phyloP scores from a whole-genome alignment of 2,888 invertebrate species.

The Leptopterna dolabrata region DNA sequence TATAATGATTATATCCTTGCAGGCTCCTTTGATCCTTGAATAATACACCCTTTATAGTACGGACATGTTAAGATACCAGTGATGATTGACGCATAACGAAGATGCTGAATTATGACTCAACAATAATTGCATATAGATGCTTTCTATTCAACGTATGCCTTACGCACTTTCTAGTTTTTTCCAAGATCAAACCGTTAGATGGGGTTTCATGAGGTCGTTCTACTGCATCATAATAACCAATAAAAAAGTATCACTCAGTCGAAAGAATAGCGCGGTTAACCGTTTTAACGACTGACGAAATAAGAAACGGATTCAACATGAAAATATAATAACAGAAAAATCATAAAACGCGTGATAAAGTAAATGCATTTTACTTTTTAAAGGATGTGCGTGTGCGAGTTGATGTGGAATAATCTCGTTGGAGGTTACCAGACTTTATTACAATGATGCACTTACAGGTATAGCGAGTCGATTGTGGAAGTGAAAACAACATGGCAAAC shows the following conservation, averaged over 20 bases:
- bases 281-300: too few relatives aligned
- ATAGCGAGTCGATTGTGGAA: background rate
- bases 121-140: too few relatives aligned
- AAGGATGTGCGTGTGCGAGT: background rate
- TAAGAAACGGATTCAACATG: too few relatives aligned
- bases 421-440: background rate
- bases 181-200: too few relatives aligned
- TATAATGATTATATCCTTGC: too few relatives aligned
- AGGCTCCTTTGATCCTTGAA: too few relatives aligned
- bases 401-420: background rate
- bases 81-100: too few relatives aligned
- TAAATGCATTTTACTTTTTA: background rate
- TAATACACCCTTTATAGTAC: too few relatives aligned
- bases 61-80: too few relatives aligned
- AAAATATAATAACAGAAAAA: background rate
- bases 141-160: too few relatives aligned
- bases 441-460: background rate
- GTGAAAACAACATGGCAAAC: background rate
- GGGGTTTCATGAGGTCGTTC: background rate
- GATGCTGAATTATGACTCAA: too few relatives aligned
- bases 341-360: background rate
- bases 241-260: background rate
- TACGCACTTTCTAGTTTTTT: too few relatives aligned
- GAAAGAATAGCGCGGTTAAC: background rate
- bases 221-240: background rate